Evolutionary conservation across 2,797 vertebrate species (phyloP), one percentile per base, ranked within the genome.

Genomic region (Poecile montanus): DNA sequence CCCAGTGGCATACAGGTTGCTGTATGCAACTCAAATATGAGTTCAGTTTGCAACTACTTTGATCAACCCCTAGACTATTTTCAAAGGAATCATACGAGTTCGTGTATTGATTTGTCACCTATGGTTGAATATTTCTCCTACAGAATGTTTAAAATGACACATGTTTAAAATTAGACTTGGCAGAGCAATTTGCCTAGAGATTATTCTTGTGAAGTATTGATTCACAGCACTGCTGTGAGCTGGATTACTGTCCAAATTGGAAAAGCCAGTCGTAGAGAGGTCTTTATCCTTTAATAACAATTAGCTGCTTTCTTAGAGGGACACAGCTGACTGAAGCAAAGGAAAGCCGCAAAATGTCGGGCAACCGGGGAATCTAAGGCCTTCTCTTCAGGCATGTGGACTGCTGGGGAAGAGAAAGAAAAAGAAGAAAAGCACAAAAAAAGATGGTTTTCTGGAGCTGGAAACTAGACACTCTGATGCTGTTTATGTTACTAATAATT

Each of bases 231-330:
- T 98, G 98, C 98, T 98, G 97, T 98, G 95, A 97, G 95, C 94
- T 93, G 96, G 97, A 97, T 97, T 97, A 97, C 96, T 97, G 97
- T 98, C 97, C 98, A 98, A 98, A 98, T 98, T 98, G 98, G 98
- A 98, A 98, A 98, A 98, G 98, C 99, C 98, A 98, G 98, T 96
- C 98, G 97, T 91, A 95, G 98, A 98, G 98, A 98, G 96, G 98
- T 98, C 98, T 99, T 99, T 98, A 99, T 99, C 98, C 98, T 97
- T 99, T 99, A 98, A 99, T 99, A 98, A 98, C 98, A 97, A 98
- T 98, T 97, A 97, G 97, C 98, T 96, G 95, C 96, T 98, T 98
- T 98, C 97, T 97, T 97, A 97, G 97, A 97, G 97, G 96, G 96
- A 97, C 96, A 93, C 36, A 74, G 94, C 88, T 85, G 82, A 96